Evolutionary conservation across 1,140 invertebrate genomes (phyloP), one percentile per base, ranked within the genome.

Genomic region (Scaptomyza hsui): DNA sequence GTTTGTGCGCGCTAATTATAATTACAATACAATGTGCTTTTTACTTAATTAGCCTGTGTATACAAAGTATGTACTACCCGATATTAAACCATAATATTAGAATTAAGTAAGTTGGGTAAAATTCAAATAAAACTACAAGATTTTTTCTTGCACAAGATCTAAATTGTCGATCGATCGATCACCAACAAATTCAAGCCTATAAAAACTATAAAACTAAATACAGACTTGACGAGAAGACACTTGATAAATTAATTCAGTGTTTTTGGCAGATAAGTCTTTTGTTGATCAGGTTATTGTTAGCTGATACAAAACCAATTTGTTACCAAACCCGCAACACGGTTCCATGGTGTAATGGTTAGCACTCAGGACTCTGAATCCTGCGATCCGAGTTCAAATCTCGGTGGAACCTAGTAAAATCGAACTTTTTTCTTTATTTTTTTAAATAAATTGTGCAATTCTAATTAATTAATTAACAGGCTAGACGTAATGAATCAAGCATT

Each of bases 331-430:
- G 1, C 53, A 26, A 4, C 16, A 12, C 16, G 88, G 88, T 95
- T 94, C 94, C 94, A 95, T 96, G 95, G 95, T 96, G 95, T 96
- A 96, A 96, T 95, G 95, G 95, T 96, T 94, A 96, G 95, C 95
- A 96, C 95, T 96, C 95, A 95, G 95, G 95, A 96, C 95, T 96
- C 93, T 96, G 95, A 96, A 96, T 96, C 95, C 95, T 95, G 95
- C 95, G 95, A 96, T 95, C 94, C 94, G 95, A 95, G 95, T 95
- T 95, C 94, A 95, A 95, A 94, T 95, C 95, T 95, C 94, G 64
- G 64, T 68, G 65, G 65, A 53, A 69, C 65, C 65, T 69, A 51
- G 0, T 37, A 0, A 0, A 1, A 10, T 0, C n/a, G n/a, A n/a
- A 2, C 9, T 32, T 1, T 6, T 41, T 78, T 61, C 55, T 73